Conservation (phyloP, 2,113 vertebrate genomes). For the Corvus cornix region DNA sequence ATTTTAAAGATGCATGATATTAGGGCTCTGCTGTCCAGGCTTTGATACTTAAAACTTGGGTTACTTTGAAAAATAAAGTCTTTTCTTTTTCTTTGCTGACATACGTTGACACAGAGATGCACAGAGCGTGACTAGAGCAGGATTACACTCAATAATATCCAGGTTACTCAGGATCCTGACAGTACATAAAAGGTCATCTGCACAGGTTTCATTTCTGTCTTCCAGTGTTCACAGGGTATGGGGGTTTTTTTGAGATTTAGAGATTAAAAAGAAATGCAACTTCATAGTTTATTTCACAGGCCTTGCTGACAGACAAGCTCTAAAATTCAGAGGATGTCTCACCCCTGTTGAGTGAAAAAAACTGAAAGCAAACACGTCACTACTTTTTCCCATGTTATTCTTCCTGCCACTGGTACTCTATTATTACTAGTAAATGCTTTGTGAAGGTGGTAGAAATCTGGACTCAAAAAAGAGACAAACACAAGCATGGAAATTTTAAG, state of each 20-base stretch:
- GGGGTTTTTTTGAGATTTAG: not conserved
- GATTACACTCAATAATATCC: accelerated
- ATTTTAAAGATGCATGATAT: not conserved
- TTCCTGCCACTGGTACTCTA: not conserved
- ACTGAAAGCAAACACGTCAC: not conserved
- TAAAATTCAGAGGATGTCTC: not conserved
- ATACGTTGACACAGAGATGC: accelerated
- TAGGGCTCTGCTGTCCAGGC: not conserved
- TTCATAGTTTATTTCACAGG: not conserved
- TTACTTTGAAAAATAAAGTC: not conserved
- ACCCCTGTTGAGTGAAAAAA: not conserved
- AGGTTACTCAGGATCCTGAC: not conserved
- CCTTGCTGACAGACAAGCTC: not conserved
- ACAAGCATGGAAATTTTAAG: not conserved
- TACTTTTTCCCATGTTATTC: not conserved
- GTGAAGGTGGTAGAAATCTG: not conserved
- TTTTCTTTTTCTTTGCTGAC: not conserved
- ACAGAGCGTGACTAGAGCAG: too few relatives aligned
- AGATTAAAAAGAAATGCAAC: not conserved
- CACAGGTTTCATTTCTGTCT: not conserved
- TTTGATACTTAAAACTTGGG: not conserved
- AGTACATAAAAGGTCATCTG: not conserved
- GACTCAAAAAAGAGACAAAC: not conserved
- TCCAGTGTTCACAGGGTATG: not conserved
- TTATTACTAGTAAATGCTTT: not conserved